These are phyloP conservation scores for Porites cylindrica DNA, from an alignment of 92 coral and sea anemone genomes.

Conservation along the genomic window DNA sequence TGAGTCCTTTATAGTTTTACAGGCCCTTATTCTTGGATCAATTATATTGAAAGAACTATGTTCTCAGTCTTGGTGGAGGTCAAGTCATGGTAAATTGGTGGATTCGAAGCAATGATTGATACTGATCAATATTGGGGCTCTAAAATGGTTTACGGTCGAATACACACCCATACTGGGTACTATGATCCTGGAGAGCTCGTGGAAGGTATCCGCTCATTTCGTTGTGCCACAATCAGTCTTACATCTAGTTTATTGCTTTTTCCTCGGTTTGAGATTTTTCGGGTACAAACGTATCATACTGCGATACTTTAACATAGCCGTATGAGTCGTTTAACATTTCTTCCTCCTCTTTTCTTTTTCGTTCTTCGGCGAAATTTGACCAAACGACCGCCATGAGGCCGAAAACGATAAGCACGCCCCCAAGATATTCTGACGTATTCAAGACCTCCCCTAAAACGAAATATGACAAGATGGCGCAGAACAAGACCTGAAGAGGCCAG, in stretches of 20 bases:
- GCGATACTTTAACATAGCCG: slow-evolving; percentile 65
- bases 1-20: too few species aligned
- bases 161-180: too few species aligned
- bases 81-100: too few species aligned
- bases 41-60: too few species aligned
- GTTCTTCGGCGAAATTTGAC: slow-evolving; percentile 74
- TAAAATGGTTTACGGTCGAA: too few species aligned
- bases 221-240: too few species aligned
- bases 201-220: too few species aligned
- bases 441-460: slow-evolving; percentile 73
- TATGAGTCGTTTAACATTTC: slow-evolving; percentile 9
- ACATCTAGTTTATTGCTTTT: slow-evolving; percentile 13
- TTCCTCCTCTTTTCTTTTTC: slow-evolving; percentile 25
- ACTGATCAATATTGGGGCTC: too few species aligned
- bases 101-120: too few species aligned
- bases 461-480: slow-evolving; percentile 79
- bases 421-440: slow-evolving; percentile 59
- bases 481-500: slow-evolving; percentile 84
- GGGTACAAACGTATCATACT: slow-evolving; percentile 64
- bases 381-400: slow-evolving; percentile 79
- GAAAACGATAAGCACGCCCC: slow-evolving; percentile 65
- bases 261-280: slow-evolving; percentile 2
- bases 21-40: too few species aligned
- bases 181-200: too few species aligned
- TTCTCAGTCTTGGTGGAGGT: too few species aligned